Base-by-base conservation (phyloP, 2,888 invertebrate genomes). In the Chalcosyrphus nemorum region DNA sequence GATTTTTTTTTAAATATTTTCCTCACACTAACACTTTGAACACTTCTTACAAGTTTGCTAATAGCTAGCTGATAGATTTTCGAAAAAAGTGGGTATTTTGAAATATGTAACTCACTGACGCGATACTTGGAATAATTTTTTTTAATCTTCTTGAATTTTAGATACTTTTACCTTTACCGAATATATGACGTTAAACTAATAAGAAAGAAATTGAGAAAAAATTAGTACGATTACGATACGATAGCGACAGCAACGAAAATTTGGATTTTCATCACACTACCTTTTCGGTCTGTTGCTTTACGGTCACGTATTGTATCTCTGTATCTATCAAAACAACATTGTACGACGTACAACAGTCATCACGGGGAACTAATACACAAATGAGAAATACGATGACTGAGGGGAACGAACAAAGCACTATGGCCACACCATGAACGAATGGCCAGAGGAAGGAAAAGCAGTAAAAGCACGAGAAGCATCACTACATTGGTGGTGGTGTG, bases 261-360 rank as follows among this genome's bases (percentile, higher is more conserved):
- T 70, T 70, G 57, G 45, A 47, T 72, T 66, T 74, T 80, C 52
- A 78, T 78, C 63, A 84, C 78, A 68, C 78, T 63, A 45, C 71
- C 65, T 82, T 72, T 80, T 57, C 80, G 75, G 80, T 74, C 80
- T 84, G 84, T 80, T 84, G 84, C 80, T 84, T 80, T 82, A 65
- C 65, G 70, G 74, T 84, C 84, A 84, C 84, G 84, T 84, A 84
- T 74, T 74, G 63, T 84, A 74, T 78, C 74, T 78, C 72, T 56
- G 54, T 78, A 74, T 72, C 75, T 84, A 75, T 80, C 74, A 84
- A 74, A 80, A 84, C 75, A 70, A 70, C 70, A 57, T 70, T 74
- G 65, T 68, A 70, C 74, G 74, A 56, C 21, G 57, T 68, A 84
- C 84, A 80, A 70, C 84, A 84, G 74, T 70, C 84, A 75, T 75